Base-by-base conservation (phyloP, 2,797 vertebrate species). In the Chelidonichthys spinosus region DNA sequence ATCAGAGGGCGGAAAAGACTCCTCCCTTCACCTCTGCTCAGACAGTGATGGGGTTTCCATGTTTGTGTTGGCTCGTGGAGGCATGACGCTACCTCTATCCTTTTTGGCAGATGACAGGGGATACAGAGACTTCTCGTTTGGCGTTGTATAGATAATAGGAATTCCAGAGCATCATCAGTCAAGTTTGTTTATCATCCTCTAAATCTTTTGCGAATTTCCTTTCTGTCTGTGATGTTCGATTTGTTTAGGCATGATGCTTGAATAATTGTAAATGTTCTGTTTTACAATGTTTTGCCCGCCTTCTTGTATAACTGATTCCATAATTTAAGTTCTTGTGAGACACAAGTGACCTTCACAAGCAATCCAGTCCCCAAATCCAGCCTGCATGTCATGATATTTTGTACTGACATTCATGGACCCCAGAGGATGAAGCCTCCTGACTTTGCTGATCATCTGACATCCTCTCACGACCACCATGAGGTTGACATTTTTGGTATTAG, bases 1-100 rank as follows among this genome's bases (percentile, higher is more conserved):
- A 93, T 92, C 89, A 91, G 81, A 84, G 67, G 53, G 78, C 84
- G 90, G 92, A 93, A 93, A 83, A 85, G 74, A 74, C 82, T 81
- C 84, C 90, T 82, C 90, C 90, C 85, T 74, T 55, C 71, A 85
- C 79, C 84, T 85, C 84, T 86, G 86, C 70, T 82, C 84, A 25
- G 69, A 37, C 79, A 63, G 63, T 58, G 86, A 92, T 91, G 90
- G 87, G 17, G 85, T 87, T 87, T 86, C 83, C 85, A 90, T 94
- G 86, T 94, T 94, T 92, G 85, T 87, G 71, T 90, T 91, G 92
- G 92, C 88, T 70, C 2, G 17, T 50, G 71, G 73, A 67, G 55
- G 69, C 39, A 61, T 79, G 79, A 69, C 52, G 42, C 32, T 85
- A 90, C 90, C 85, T 85, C 82, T 75, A 86, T 91, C 85, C 82